Evolutionary conservation across 2,888 invertebrate genomes (phyloP), one percentile per base, ranked within the genome.

Genomic region (Scaptomyza flava): DNA sequence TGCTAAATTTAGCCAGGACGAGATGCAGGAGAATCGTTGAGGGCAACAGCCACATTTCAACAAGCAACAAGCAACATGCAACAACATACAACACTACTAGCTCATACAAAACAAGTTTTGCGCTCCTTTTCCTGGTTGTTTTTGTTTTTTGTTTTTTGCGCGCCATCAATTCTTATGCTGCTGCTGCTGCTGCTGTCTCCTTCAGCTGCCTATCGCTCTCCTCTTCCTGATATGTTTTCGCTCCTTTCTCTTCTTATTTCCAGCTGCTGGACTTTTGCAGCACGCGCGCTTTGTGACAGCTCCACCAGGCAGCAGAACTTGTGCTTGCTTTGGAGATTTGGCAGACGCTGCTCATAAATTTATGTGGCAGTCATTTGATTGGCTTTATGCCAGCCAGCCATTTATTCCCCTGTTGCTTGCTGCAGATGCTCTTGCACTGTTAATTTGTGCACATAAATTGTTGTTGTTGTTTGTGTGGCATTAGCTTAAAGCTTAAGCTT

Each of bases 351-450:
- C 77, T 81, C 82, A 81, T 81, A 85, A 82, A 85, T 82, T 85
- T 77, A 76, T 85, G 82, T 77, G 82, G 82, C 85, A 85, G 78
- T 64, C 81, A 77, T 75, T 75, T 81, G 79, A 77, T 81, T 81
- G 74, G 72, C 75, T 72, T 54, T 51, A 51, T 51, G 20, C 30
- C 45, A 57, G 50, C 48, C 34, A 36, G 34, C 47, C 56, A 47
- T 59, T 33, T 59, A 43, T 43, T 58, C 20, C 23, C 20, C 23
- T 33, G 31, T 33, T 51, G 58, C 59, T 31, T 47, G 41, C 23
- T 59, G 31, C 14, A 41, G 45, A 41, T 47, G 20, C 23, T 50
- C 30, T 62, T 60, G 59, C 65, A 36, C 63, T 64, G 71, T 73
- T 81, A 79, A 81, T 77, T 81, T 81, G 81, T 81, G 84, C 84